Percentiles rank a stretch among this genome's conserved stretches.
Conservation (phyloP, 2,797 vertebrate genomes). For the Oreonectes daqikongensis region DNA sequence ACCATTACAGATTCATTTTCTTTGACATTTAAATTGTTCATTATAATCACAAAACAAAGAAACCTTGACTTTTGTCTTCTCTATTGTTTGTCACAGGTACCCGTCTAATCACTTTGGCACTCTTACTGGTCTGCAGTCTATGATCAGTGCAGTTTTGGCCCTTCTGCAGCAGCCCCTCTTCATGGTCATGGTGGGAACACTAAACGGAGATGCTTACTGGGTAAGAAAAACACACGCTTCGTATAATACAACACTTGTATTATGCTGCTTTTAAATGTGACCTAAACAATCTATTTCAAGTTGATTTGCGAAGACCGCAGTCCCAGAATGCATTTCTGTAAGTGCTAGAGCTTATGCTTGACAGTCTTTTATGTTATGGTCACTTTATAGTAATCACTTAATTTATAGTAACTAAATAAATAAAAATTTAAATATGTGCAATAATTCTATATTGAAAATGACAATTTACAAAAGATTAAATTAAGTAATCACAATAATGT, state of each 20-base stretch:
- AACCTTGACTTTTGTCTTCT: too few relatives aligned
- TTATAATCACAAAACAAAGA: not conserved
- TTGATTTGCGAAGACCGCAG: not conserved
- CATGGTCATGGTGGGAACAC: conserved; percentile 80
- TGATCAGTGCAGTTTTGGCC: conserved; percentile 86
- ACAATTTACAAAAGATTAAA: too few relatives aligned
- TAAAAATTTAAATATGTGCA: too few relatives aligned
- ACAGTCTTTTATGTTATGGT: too few relatives aligned
- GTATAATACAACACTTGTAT: not conserved
- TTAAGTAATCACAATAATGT: too few relatives aligned
- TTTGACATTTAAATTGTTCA: conserved; percentile 1
- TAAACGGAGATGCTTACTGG: conserved; percentile 81
- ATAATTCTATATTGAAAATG: too few relatives aligned
- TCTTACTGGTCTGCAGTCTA: conserved; percentile 89
- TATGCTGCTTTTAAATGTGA: too few relatives aligned
- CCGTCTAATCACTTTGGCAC: conserved; percentile 90
- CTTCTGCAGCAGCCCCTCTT: conserved; percentile 90
- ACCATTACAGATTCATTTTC: not conserved
- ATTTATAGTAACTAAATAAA: too few relatives aligned
- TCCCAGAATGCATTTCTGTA: not conserved
- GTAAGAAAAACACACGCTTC: conserved; percentile 69
- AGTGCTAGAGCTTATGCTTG: too few relatives aligned
- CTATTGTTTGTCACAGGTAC: conserved; percentile 80
- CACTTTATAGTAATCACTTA: too few relatives aligned
- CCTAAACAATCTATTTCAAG: too few relatives aligned